Percentiles rank a stretch among this genome's conserved stretches.
These are phyloP conservation scores for Calephelis virginiensis DNA, from an alignment of 1,140 invertebrate species.

Conservation along the genomic window DNA sequence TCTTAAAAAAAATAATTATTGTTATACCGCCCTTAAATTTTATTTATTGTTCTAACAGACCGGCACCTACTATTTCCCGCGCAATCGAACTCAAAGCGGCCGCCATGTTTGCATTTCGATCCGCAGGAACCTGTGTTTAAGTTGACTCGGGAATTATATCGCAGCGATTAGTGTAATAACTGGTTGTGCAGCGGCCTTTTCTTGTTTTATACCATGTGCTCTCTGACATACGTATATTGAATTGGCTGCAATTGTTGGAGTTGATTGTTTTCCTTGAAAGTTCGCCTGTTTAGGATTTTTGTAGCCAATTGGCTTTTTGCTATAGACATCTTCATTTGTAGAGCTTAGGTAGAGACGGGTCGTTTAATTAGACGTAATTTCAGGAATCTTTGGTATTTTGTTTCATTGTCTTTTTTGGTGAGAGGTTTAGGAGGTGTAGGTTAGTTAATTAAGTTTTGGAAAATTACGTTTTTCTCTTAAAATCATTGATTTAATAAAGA, in stretches of 20 bases:
- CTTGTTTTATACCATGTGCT: conserved; percentile 54
- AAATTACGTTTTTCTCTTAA: no score
- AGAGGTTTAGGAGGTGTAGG: no score
- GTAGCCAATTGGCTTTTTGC: conserved; percentile 38
- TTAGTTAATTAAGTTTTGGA: no score
- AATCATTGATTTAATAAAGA: no score
- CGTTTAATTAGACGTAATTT: conserved; percentile 3
- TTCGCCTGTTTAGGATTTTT: conserved; percentile 47
- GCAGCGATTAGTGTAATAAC: conserved; percentile 77
- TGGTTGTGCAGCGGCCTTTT: conserved; percentile 68
- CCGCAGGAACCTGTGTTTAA: conserved; percentile 75
- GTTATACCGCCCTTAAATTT: conserved; percentile 25
- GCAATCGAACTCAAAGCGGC: conserved; percentile 62
- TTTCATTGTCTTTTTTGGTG: no score
- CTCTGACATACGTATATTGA: conserved; percentile 49
- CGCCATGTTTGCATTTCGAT: conserved; percentile 77
- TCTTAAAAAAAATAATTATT: conserved; percentile 6
- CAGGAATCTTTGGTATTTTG: not conserved
- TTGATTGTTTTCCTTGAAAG: conserved; percentile 56
- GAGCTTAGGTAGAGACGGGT: not conserved
- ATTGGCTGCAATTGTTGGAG: conserved; percentile 57
- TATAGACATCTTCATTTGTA: conserved; percentile 21
- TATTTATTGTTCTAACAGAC: conserved; percentile 22
- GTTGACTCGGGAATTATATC: conserved; percentile 77
- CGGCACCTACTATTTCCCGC: conserved; percentile 40